Conservation (phyloP, 2,797 vertebrate species). For the Spondyliosoma cantharus region DNA sequence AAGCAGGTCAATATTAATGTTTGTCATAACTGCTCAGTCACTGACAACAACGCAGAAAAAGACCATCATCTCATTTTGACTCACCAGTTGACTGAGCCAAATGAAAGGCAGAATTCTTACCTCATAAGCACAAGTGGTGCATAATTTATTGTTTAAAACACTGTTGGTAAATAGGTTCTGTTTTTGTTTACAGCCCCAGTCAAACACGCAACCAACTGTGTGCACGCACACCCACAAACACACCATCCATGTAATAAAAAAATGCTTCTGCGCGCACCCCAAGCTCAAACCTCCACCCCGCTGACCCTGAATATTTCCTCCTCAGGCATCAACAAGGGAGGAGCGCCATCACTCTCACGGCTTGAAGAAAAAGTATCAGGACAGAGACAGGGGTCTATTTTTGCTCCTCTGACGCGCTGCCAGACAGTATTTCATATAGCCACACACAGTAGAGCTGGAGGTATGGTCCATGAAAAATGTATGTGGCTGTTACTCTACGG, state of each 20-base stretch:
- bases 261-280: background rate
- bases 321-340: conserved; percentile 31
- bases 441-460: conserved; percentile 43
- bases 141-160: conserved; percentile 36
- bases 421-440: conserved; percentile 68
- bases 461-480: conserved; percentile 77
- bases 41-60: background rate
- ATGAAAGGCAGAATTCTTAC: background rate
- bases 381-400: conserved; percentile 70
- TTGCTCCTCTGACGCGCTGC: conserved; percentile 45
- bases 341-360: conserved; percentile 22
- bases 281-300: conserved; percentile 16
- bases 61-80: background rate
- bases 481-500: conserved; percentile 64
- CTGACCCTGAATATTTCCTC: conserved; percentile 36
- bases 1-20: background rate
- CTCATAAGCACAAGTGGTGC: conserved; percentile 24
- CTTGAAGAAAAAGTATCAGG: conserved; percentile 39
- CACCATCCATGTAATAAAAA: background rate
- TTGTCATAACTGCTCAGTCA: background rate
- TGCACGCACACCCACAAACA: background rate
- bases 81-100: background rate
- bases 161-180: background rate
- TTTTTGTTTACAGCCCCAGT: background rate
- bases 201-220: background rate